phyloP scores from a whole-genome alignment of 2,113 vertebrate species.

The Cynopterus brachyotis region DNA sequence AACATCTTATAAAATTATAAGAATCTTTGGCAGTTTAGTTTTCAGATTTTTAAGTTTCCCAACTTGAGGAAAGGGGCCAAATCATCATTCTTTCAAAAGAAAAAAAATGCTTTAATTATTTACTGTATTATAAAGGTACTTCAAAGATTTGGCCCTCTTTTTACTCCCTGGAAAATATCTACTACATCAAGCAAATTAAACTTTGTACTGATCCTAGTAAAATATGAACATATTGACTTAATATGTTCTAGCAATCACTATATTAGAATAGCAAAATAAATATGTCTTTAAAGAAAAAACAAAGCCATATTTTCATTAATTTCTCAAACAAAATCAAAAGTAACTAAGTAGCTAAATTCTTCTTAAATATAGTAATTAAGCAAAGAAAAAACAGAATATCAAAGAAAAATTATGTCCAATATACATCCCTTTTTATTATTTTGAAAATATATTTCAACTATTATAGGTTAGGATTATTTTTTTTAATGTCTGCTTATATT shows the following conservation, averaged over 20 bases:
- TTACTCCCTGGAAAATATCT: background rate
- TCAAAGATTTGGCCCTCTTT: background rate
- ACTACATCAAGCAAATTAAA: background rate
- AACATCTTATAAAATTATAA: background rate
- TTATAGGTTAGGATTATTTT: background rate
- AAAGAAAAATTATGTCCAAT: background rate
- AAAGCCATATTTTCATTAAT: background rate
- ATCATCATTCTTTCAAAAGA: background rate
- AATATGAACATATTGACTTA: background rate
- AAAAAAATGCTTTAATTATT: background rate
- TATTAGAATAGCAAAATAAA: background rate
- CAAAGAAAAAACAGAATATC: background rate
- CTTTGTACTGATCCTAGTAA: background rate
- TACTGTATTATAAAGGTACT: background rate
- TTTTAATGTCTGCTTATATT: background rate
- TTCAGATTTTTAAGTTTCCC: background rate
- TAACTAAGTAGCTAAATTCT: background rate
- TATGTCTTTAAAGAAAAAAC: background rate
- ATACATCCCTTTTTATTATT: background rate
- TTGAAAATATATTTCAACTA: conserved; percentile 8
- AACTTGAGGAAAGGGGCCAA: background rate
- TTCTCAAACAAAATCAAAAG: background rate
- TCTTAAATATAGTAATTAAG: background rate
- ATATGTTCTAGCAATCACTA: background rate
- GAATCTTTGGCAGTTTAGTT: background rate